Evolutionary conservation across 1,140 invertebrate species (phyloP).

Genomic region (Aphis gossypii): DNA sequence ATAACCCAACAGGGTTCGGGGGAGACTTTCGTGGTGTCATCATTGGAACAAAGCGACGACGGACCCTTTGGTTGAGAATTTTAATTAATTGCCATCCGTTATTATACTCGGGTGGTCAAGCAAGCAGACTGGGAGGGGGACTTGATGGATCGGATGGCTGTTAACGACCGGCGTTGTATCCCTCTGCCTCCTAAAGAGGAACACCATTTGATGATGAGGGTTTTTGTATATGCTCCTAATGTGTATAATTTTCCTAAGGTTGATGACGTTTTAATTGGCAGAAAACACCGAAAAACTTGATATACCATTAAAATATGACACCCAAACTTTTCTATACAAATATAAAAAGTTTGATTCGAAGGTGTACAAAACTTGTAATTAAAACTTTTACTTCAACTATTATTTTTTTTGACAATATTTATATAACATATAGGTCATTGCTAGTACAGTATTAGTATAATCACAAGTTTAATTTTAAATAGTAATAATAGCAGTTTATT

Average conservation of each 20-base stretch:
- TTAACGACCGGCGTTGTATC: constrained; percentile 51
- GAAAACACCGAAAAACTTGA: neutral
- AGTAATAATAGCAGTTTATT: neutral
- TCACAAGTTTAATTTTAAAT: neutral
- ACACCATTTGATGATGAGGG: constrained; percentile 8
- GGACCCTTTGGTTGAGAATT: constrained; percentile 55
- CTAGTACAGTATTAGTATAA: neutral
- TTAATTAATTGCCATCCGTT: constrained; percentile 55
- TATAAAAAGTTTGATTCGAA: neutral
- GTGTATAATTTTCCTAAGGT: constrained; percentile 41
- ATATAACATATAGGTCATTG: neutral
- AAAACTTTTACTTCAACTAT: neutral
- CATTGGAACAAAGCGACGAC: constrained; percentile 47
- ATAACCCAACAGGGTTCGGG: neutral
- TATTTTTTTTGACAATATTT: neutral
- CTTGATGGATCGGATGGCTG: constrained; percentile 52
- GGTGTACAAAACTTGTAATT: neutral
- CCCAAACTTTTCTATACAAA: neutral
- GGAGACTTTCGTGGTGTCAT: constrained; percentile 55
- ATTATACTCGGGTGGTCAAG: constrained; percentile 56
- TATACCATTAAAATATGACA: neutral
- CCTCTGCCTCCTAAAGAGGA: neutral
- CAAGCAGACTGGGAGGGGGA: constrained; percentile 19
- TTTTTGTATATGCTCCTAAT: constrained; percentile 29
- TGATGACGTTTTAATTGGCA: constrained; percentile 41